Evolutionary conservation across 2,888 invertebrate species (phyloP).

Genomic region (Neoscelio sp.): DNA sequence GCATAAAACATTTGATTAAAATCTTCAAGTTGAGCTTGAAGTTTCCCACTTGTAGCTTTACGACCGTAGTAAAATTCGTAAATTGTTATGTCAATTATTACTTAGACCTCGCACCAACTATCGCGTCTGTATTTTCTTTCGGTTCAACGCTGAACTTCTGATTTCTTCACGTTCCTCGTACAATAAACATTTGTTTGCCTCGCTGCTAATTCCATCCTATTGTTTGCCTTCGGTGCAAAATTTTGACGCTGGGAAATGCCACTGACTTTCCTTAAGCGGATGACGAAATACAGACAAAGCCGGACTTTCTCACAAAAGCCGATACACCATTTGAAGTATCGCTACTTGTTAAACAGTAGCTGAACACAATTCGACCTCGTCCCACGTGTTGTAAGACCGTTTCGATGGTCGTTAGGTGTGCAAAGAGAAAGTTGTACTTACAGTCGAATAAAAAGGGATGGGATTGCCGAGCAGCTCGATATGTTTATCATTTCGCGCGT

Average conservation of each 20-base stretch:
- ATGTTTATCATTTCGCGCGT: slow-evolving; percentile 50
- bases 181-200: too few species aligned
- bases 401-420: slow-evolving; percentile 60
- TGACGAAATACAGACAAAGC: slow-evolving; percentile 36
- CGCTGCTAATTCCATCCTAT: too few species aligned
- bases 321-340: slow-evolving; percentile 51
- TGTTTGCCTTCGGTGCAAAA: too few species aligned
- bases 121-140: too few species aligned
- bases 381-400: slow-evolving; percentile 51
- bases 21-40: too few species aligned
- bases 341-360: slow-evolving; percentile 47
- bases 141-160: too few species aligned
- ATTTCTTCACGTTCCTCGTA: too few species aligned
- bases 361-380: slow-evolving; percentile 50
- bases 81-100: too few species aligned
- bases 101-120: too few species aligned
- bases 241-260: background rate
- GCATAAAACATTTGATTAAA: too few species aligned
- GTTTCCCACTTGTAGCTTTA: too few species aligned
- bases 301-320: slow-evolving; percentile 44
- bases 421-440: slow-evolving; percentile 63
- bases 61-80: too few species aligned
- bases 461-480: slow-evolving; percentile 51
- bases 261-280: slow-evolving; percentile 39
- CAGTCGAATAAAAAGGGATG: slow-evolving; percentile 45